These are phyloP conservation scores for Mamestra brassicae DNA, from an alignment of 2,888 invertebrate genomes.

Conservation along the genomic window DNA sequence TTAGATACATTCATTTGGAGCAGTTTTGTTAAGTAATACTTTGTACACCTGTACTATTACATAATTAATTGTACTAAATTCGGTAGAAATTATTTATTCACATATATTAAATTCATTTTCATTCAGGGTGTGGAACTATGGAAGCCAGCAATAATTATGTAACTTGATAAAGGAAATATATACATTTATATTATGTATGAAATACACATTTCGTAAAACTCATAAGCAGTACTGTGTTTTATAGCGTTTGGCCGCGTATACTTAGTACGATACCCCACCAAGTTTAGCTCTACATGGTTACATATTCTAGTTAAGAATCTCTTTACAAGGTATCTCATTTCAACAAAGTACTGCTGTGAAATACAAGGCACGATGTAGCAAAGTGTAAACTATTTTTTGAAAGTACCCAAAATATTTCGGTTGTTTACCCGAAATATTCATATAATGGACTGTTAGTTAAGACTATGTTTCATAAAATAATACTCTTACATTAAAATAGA, in stretches of 20 bases:
- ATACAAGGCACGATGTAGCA: conserved; percentile 39
- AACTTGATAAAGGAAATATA: conserved; percentile 19
- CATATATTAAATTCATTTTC: conserved; percentile 7
- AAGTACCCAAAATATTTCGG: conserved; percentile 24
- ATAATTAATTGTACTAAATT: conserved; percentile 35
- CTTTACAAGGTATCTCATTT: conserved; percentile 22
- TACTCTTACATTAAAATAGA: conserved; percentile 60
- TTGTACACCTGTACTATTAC: conserved; percentile 35
- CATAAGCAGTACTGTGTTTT: conserved; percentile 51
- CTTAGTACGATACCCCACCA: conserved; percentile 14
- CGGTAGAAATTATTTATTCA: conserved; percentile 28
- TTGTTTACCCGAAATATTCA: conserved; percentile 42
- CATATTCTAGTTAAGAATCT: conserved; percentile 25
- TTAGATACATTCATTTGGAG: conserved; percentile 41
- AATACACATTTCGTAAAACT: conserved; percentile 25
- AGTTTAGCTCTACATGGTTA: conserved; percentile 3
- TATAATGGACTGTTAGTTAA: conserved; percentile 65
- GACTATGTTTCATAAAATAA: conserved; percentile 59
- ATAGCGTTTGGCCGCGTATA: conserved; percentile 5
- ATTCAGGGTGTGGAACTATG: conserved; percentile 33
- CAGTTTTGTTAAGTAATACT: conserved; percentile 36
- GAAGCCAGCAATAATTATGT: conserved; percentile 35
- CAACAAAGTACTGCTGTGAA: conserved; percentile 54
- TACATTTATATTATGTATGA: conserved; percentile 1
- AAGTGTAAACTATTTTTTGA: conserved; percentile 53